Evolutionary conservation across 2,888 invertebrate species (phyloP), one percentile per base, ranked within the genome.

Genomic region (Dasysyrphus albostriatus): DNA sequence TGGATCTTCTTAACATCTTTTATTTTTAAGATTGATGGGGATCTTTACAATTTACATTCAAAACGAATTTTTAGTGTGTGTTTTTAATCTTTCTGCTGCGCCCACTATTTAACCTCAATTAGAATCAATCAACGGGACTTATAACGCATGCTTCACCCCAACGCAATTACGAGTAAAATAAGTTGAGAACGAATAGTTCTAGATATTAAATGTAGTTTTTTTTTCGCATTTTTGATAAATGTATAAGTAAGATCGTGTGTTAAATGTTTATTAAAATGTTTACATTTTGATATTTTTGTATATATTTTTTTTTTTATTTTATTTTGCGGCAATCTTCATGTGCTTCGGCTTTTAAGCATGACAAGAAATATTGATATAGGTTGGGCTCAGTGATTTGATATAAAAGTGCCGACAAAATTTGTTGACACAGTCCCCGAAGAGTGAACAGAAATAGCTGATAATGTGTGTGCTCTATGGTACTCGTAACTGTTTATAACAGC

Each of bases 31-130:
- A 24, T 61, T 61, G 76, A 77, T 73, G 67, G 59, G 51, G 24
- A 24, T 44, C 39, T 54, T 54, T 54, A 54, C 32, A 32, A 24
- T 24, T 51, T 51, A 24, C 24, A 5, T 70, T 47, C 34, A 37
- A 56, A 67, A 61, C 56, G 73, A 69, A 42, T 6, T 67, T 44
- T 10, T 16, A 16, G 29, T 34, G 49, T 69, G 80, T 80, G 59
- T 81, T 77, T 69, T 19, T 65, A 69, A 67, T 82, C 81, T 8
- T 29, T 72, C 81, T 42, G 49, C 73, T 56, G 39, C 70, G 65
- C 74, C 75, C 78, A 79, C 75, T 79, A 79, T 83, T 87, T 87
- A 87, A 83, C 78, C 87, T 79, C 83, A 87, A 87, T 87, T 83
- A 83, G 78, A 54, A 87, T 87, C 83, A 78, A 87, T 87, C 78